Percentiles rank a stretch among this genome's conserved stretches.
Conservation (phyloP, 2,113 vertebrate species). For the Sylvia atricapilla region DNA sequence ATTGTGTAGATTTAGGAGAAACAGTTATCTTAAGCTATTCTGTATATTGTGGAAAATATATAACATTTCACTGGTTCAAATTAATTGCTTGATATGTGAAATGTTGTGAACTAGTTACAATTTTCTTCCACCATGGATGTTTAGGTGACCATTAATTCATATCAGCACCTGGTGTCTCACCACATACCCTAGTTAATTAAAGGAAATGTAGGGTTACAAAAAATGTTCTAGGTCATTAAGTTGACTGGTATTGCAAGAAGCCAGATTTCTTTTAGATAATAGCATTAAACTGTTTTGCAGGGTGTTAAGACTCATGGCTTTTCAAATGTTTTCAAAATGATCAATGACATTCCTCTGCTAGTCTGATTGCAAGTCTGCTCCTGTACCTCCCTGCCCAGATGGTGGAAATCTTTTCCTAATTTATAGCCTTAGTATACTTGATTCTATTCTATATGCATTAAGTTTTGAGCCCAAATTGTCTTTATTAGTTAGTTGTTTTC, state of each 20-base stretch:
- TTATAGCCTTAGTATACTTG: neutral
- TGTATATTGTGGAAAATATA: neutral
- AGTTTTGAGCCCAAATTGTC: neutral
- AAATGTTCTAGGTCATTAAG: neutral
- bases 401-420: neutral
- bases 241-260: neutral
- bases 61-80: neutral
- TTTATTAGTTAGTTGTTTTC: neutral
- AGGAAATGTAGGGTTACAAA: neutral
- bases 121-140: neutral
- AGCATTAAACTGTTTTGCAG: neutral
- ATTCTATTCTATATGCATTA: neutral
- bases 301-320: accelerated
- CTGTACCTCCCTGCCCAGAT: neutral
- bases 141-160: neutral
- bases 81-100: neutral
- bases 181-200: neutral
- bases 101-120: neutral
- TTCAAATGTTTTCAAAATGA: neutral
- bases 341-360: neutral
- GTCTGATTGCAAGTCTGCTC: neutral
- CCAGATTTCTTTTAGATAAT: neutral
- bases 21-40: neutral
- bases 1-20: neutral
- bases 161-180: neutral